Evolutionary conservation across 2,113 vertebrate genomes (phyloP).

Genomic region (Pseudopipra pipra): DNA sequence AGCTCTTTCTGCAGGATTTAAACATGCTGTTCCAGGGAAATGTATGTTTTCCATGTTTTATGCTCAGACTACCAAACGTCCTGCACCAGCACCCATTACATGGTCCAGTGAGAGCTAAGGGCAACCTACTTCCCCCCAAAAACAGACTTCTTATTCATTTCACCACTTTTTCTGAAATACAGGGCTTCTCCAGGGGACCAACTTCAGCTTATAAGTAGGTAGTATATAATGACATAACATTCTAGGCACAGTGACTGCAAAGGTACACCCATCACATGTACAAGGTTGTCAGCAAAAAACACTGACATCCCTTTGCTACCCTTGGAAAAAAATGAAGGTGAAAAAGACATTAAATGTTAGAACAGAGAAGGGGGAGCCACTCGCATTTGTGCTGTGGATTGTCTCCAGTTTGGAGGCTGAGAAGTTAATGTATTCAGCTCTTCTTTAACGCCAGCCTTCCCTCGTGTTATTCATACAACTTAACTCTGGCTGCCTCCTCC

Average conservation of each 20-base stretch:
- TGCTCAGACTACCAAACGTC: background rate
- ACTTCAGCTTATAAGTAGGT: background rate
- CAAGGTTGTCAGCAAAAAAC: background rate
- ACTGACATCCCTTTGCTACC: background rate
- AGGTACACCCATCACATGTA: background rate
- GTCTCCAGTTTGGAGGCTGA: background rate
- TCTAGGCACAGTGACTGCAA: background rate
- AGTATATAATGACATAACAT: background rate
- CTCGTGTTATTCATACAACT: slow-evolving; percentile 24
- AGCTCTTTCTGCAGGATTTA: slow-evolving; percentile 7
- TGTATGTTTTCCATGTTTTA: background rate
- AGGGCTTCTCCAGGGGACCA: background rate
- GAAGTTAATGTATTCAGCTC: slow-evolving; percentile 50
- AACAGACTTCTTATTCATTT: background rate
- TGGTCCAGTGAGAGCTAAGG: background rate
- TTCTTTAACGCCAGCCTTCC: slow-evolving; percentile 30
- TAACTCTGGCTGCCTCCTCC: slow-evolving; percentile 32
- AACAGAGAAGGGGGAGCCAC: background rate
- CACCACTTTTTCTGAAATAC: background rate
- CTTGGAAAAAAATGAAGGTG: background rate
- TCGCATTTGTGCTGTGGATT: background rate
- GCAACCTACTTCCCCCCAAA: background rate
- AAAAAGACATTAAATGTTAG: background rate
- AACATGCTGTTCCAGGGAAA: background rate
- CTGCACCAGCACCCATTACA: background rate